Evolutionary conservation across 92 coral and sea anemone species (phyloP), one percentile per base, ranked within the genome.

Genomic region (Parazoanthus atlanticus): DNA sequence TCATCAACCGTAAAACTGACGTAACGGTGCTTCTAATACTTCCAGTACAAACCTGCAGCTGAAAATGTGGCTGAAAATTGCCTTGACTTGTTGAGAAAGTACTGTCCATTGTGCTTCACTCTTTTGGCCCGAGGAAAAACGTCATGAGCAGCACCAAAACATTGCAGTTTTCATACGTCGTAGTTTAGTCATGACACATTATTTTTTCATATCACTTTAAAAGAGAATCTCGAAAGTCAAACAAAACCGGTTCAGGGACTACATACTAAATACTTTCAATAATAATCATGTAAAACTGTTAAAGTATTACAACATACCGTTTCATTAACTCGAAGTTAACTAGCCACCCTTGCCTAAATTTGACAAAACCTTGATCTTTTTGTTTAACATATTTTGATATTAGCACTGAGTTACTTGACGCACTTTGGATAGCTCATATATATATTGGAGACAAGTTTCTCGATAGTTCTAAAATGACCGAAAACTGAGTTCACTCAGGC

Each of bases 311-410:
- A 25, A 46, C 87, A 15, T 43, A 84, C 78, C 87, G 78, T 84
- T 67, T 84, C 86, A 30, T 83, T 69, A 13, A 78, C 78, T 66
- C 76, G 34, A 40, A 46, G 52, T 29, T 70, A 46, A 46, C 49
- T 46, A 11, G 47, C 47, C 2, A n/a, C n/a, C n/a, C n/a, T n/a
- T 38, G 41, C 6, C 43, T 40, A 8, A 40, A 40, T 40, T 40
- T 40, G 6, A 40, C 43, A 40, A 5, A 40, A 40, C 43, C 2
- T 40, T 40, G 43, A 40, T 40, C 43, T 40, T 40, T 2, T 40
- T 40, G 43, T 8, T 46, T 46, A 46, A 46, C 10, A 7, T 1
- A 46, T 5, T 46, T 8, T 11, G 6, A 5, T 46, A 46, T 10
- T 46, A 46, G 0, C 49, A 8, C 49, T 9, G 12, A 46, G 49